These are phyloP conservation scores for Micrasema minimum DNA, from an alignment of 1,140 invertebrate genomes.

Conservation along the genomic window DNA sequence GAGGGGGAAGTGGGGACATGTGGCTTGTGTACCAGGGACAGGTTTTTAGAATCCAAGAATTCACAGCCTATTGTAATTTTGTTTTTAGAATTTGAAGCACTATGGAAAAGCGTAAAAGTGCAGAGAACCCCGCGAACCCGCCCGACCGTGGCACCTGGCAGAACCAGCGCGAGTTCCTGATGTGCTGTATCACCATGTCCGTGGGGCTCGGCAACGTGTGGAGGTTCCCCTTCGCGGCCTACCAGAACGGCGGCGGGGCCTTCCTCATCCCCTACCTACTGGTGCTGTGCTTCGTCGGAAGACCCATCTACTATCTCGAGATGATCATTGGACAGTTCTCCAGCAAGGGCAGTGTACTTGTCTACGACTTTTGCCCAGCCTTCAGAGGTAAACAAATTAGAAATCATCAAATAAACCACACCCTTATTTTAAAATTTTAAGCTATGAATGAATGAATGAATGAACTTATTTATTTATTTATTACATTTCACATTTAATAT, in stretches of 20 bases:
- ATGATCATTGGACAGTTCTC: constrained; percentile 80
- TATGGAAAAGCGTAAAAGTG: too few relatives aligned
- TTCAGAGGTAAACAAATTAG: constrained; percentile 67
- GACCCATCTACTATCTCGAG: constrained; percentile 87
- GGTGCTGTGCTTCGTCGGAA: constrained; percentile 79
- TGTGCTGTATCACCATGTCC: constrained; percentile 84
- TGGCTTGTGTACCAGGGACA: constrained; percentile 81
- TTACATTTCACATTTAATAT: not conserved
- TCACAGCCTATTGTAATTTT: constrained; percentile 78
- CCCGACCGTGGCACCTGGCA: too few relatives aligned
- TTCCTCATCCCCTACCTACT: constrained; percentile 83
- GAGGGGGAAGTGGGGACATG: constrained; percentile 79
- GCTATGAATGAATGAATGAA: not conserved
- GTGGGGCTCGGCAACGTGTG: constrained; percentile 88
- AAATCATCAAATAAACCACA: too few relatives aligned
- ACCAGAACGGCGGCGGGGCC: constrained; percentile 80
- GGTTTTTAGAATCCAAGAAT: constrained; percentile 87
- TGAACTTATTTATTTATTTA: too few relatives aligned
- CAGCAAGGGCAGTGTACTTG: constrained; percentile 72
- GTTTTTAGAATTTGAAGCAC: too few relatives aligned
- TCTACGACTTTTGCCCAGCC: constrained; percentile 65
- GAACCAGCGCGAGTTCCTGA: constrained; percentile 81
- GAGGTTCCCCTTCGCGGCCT: constrained; percentile 81
- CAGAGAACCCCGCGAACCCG: too few relatives aligned
- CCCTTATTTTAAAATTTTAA: not conserved